Evolutionary conservation across 2,797 vertebrate species (phyloP).

Genomic region (Amblyraja radiata): DNA sequence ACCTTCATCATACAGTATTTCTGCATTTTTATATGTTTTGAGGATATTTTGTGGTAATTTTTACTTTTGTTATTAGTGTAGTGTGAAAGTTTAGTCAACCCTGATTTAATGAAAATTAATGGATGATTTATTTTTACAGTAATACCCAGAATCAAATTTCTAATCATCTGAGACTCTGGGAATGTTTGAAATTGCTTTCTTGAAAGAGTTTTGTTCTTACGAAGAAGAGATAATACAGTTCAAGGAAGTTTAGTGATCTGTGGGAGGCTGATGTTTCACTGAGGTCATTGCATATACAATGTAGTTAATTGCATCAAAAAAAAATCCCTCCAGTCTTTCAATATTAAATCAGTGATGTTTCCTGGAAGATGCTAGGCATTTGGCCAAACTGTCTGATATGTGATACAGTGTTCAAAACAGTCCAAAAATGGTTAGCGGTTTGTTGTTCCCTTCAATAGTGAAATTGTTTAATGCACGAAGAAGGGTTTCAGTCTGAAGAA

Average conservation of each 20-base stretch:
- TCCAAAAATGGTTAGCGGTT: neutral
- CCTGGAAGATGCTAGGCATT: neutral
- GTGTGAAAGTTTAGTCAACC: no score
- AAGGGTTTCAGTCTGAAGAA: no score
- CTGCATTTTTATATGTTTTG: no score
- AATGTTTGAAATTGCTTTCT: neutral
- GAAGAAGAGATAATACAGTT: neutral
- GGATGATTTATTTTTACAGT: no score
- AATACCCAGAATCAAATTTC: neutral
- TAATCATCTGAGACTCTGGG: no score
- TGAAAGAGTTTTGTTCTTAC: neutral
- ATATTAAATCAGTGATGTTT: neutral
- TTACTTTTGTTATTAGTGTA: no score
- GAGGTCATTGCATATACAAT: neutral
- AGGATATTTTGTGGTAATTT: no score
- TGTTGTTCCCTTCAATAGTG: no score
- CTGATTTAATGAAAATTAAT: neutral
- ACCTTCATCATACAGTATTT: no score
- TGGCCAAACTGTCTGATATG: neutral
- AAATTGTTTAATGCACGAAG: no score
- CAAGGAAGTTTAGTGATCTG: neutral
- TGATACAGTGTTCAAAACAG: neutral
- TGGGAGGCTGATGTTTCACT: neutral
- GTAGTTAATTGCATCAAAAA: neutral
- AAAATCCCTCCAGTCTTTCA: neutral